Percentiles rank a stretch among this genome's conserved stretches.
These are phyloP conservation scores for Vollenhovia emeryi DNA, from an alignment of 1,140 invertebrate species.

Conservation along the genomic window DNA sequence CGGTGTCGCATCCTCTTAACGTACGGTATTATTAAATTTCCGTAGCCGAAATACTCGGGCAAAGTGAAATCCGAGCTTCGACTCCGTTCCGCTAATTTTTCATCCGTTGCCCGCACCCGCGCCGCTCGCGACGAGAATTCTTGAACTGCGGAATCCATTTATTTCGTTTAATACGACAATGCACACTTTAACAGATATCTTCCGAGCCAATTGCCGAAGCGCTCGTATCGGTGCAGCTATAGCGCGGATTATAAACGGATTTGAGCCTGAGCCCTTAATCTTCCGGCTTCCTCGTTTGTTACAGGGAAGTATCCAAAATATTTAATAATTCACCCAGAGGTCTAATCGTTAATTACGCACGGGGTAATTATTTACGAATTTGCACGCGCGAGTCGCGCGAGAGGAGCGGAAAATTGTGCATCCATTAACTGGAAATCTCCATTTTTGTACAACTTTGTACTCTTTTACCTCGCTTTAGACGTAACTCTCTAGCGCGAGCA, in stretches of 20 bases:
- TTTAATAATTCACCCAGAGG: background rate
- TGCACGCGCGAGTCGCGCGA: too few species aligned
- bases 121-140: background rate
- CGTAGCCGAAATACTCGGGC: background rate
- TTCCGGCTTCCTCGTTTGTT: constrained; percentile 13
- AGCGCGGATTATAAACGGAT: constrained; percentile 7
- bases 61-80: constrained; percentile 27
- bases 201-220: constrained; percentile 15
- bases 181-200: constrained; percentile 31
- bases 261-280: background rate
- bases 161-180: constrained; percentile 7
- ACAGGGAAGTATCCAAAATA: background rate
- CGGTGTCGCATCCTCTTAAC: background rate
- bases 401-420: background rate
- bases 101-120: background rate
- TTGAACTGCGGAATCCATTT: constrained; percentile 7
- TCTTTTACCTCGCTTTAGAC: constrained; percentile 19
- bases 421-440: constrained; percentile 27
- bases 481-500: constrained; percentile 17
- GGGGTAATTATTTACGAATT: background rate
- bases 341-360: background rate
- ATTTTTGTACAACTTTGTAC: constrained; percentile 45
- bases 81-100: background rate
- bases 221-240: background rate
- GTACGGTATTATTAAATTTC: constrained; percentile 52